A percentile compares a stretch with the other conserved stretches of the same genome.
Evolutionary conservation across 2,113 vertebrate species (phyloP).

Genomic region (Motacilla alba): DNA sequence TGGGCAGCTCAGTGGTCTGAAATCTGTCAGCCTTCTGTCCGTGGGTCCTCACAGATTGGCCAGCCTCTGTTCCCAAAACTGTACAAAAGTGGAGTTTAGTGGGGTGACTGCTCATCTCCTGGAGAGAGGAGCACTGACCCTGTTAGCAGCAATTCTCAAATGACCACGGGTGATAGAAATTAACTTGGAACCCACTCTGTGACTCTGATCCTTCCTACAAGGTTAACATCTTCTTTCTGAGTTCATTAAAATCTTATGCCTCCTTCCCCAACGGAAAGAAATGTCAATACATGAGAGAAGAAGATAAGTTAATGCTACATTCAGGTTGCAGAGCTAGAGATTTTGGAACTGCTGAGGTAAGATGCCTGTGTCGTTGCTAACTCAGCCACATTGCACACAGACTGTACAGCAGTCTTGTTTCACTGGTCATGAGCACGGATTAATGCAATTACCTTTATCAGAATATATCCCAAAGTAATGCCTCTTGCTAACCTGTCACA

Average conservation of each 20-base stretch:
- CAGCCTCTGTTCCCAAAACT: not conserved
- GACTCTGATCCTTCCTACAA: not conserved
- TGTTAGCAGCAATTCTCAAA: not conserved
- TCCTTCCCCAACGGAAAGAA: slow-evolving; percentile 28
- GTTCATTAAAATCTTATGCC: not conserved
- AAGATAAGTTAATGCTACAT: not conserved
- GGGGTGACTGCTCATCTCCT: not conserved
- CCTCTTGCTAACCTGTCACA: not conserved
- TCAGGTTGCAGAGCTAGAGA: slow-evolving; percentile 10
- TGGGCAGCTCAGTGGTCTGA: not conserved
- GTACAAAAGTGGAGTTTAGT: not conserved
- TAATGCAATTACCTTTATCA: not conserved
- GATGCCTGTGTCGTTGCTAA: not conserved
- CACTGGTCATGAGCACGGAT: not conserved
- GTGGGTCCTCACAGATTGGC: not conserved
- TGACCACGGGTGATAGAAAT: not conserved
- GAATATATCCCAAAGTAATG: not conserved
- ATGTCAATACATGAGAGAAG: not conserved
- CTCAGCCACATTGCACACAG: not conserved
- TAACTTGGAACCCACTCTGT: not conserved
- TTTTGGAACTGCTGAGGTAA: slow-evolving; percentile 29
- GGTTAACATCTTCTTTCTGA: not conserved
- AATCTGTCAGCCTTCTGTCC: not conserved
- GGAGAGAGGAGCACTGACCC: not conserved
- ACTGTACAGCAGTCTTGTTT: not conserved